phyloP scores from a whole-genome alignment of 2,113 vertebrate genomes.

The Tetraodon nigroviridis region DNA sequence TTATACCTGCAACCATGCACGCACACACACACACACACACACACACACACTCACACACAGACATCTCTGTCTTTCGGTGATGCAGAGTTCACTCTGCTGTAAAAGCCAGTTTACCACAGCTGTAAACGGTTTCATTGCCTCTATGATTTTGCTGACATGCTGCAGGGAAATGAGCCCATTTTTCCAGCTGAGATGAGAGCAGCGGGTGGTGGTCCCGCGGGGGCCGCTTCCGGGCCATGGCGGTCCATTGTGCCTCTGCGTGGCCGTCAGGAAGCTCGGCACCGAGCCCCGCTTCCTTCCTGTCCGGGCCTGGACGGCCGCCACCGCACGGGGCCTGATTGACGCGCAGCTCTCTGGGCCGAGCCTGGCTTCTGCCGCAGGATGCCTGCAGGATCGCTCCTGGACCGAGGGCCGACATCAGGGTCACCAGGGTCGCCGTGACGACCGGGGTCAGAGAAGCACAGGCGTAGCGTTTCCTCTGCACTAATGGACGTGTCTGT shows the following conservation, averaged over 20 bases:
- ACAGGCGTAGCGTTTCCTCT: conserved; percentile 11
- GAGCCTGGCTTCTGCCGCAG: conserved; percentile 33
- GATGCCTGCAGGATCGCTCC: conserved; percentile 52
- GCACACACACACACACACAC: no score
- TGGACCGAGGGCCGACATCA: conserved; percentile 4
- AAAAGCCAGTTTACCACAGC: no score
- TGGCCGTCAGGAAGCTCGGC: conserved; percentile 71
- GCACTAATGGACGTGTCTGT: background rate
- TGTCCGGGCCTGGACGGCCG: conserved; percentile 41
- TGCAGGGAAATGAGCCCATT: conserved; percentile 32
- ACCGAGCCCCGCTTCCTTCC: conserved; percentile 63
- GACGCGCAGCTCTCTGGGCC: conserved; percentile 43
- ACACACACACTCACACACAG: no score
- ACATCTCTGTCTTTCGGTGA: no score
- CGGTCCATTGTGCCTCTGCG: conserved; percentile 62
- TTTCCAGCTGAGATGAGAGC: conserved; percentile 47
- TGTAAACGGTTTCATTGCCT: background rate
- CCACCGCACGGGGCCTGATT: conserved; percentile 43
- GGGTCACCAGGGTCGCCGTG: conserved; percentile 34
- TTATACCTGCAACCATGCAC: no score
- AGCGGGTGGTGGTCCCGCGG: conserved; percentile 33
- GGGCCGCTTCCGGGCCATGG: conserved; percentile 19
- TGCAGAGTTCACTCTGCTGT: no score
- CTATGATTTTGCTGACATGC: conserved; percentile 34
- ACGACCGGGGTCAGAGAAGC: conserved; percentile 15